Percentiles rank a stretch among this genome's conserved stretches.
phyloP scores from a whole-genome alignment of 92 coral and sea anemone species.

The Siderastrea siderea region DNA sequence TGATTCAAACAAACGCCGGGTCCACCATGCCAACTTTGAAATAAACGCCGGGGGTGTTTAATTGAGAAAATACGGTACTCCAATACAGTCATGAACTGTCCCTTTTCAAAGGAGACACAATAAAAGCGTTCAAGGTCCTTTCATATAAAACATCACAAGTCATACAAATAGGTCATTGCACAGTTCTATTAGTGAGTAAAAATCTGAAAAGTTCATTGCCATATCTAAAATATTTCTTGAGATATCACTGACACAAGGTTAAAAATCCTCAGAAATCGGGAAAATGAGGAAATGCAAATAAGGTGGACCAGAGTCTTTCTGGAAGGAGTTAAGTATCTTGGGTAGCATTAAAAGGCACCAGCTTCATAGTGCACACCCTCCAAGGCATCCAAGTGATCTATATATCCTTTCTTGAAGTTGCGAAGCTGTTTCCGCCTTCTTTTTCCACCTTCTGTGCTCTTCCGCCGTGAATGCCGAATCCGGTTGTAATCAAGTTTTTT shows the following conservation, averaged over 20 bases:
- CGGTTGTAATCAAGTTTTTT: constrained; percentile 50
- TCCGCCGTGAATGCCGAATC: constrained; percentile 51
- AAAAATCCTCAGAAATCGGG: constrained; percentile 17
- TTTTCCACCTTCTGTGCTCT: constrained; percentile 48
- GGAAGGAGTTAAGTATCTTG: constrained; percentile 3
- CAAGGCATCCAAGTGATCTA: constrained; percentile 11
- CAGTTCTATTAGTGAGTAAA: constrained; percentile 24
- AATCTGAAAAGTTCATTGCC: constrained; percentile 48
- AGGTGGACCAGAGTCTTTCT: constrained; percentile 7
- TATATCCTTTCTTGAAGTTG: constrained; percentile 49
- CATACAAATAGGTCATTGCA: constrained; percentile 31
- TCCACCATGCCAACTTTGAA: too few species aligned
- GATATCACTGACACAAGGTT: constrained; percentile 31
- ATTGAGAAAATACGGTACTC: too few species aligned
- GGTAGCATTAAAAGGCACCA: constrained; percentile 30
- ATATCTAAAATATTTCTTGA: constrained; percentile 33
- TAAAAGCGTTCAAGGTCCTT: background rate
- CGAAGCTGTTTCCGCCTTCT: constrained; percentile 42
- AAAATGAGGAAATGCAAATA: constrained; percentile 25
- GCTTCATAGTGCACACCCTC: constrained; percentile 53
- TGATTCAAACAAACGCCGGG: too few species aligned
- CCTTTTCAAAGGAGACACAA: constrained; percentile 16
- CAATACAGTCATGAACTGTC: constrained; percentile 2
- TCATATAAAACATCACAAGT: background rate
- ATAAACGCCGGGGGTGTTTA: too few species aligned